Conservation (phyloP, 2,113 vertebrate species). For the Clarias gariepinus region DNA sequence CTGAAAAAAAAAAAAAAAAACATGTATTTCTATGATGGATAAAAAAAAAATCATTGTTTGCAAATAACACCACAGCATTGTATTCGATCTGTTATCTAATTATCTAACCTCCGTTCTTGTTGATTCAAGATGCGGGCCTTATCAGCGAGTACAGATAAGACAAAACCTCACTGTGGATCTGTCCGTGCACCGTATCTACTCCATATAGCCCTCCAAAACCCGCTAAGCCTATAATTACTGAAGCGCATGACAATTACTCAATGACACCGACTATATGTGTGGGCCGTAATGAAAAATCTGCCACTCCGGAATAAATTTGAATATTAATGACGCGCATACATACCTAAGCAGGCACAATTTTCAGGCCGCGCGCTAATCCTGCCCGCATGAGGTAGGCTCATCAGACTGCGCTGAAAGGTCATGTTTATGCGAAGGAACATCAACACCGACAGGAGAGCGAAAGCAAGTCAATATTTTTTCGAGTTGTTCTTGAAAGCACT, state of each 20-base stretch:
- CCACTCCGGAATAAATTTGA: conserved; percentile 23
- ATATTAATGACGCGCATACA: conserved; percentile 37
- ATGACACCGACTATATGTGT: conserved; percentile 18
- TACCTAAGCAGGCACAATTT: conserved; percentile 18
- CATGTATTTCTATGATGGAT: not conserved
- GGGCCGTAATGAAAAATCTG: conserved; percentile 25
- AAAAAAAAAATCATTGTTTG: not conserved
- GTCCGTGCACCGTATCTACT: conserved; percentile 53
- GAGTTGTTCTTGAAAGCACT: conserved; percentile 49
- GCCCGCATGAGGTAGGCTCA: conserved; percentile 53
- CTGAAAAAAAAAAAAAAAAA: not conserved
- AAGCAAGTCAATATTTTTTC: conserved; percentile 30
- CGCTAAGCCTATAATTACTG: conserved; percentile 9
- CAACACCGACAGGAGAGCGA: conserved; percentile 41
- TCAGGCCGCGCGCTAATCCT: conserved; percentile 51
- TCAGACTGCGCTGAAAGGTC: conserved; percentile 62
- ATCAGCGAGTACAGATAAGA: conserved; percentile 9
- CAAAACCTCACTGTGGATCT: conserved; percentile 57
- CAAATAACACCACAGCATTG: not conserved
- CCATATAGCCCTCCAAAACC: conserved; percentile 5
- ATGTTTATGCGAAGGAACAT: conserved; percentile 58
- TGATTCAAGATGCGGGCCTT: not conserved
- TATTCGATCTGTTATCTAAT: not conserved
- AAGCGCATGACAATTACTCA: conserved; percentile 23
- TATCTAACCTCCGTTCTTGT: not conserved